Evolutionary conservation across 1,140 invertebrate genomes (phyloP), one percentile per base, ranked within the genome.

Genomic region (Macrobrachium rosenbergii): DNA sequence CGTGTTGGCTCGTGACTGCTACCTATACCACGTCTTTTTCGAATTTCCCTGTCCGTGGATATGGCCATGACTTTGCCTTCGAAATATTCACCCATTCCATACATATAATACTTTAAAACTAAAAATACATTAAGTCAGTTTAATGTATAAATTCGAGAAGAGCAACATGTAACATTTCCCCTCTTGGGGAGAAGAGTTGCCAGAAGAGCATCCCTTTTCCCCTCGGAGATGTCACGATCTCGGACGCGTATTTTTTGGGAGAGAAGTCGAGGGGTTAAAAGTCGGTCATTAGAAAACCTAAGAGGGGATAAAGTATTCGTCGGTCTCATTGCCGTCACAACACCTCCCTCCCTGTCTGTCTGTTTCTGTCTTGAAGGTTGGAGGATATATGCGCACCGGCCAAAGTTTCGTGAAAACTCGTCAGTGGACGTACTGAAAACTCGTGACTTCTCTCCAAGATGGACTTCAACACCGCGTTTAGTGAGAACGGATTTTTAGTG

Each of bases 1-100:
- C 69, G 69, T 72, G 69, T 72, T 72, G n/a, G 69, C 69, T 37
- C 69, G 69, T 72, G 69, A 72, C 69, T 43, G 69, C 23, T 72
- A 72, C 69, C 69, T 72, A 28, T 72, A 14, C 69, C 52, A 52
- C 7, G 52, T 52, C 52, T 52, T 52, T 52, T 52, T 52, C 52
- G 12, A 52, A 52, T 52, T 72, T 72, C 37, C 37, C 37, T 28
- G 16, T 72, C n/a, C 69, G 69, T 72, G 23, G 23, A 17, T 5
- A 28, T 72, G 23, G 23, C 37, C 69, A 17, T 72, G 69, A 43
- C 69, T 72, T 72, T 23, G 69, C 11, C 69, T 72, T 72, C 23
- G 69, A 5, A 28, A 28, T 14, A 7, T 23, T 23, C 52, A 8
- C 12, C 12, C 52, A 52, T 52, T 52, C 12, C 52, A 2, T 52